Percentiles rank a stretch among this genome's conserved stretches.
Evolutionary conservation across 2,888 invertebrate species (phyloP).

Genomic region (Andrena dorsata): DNA sequence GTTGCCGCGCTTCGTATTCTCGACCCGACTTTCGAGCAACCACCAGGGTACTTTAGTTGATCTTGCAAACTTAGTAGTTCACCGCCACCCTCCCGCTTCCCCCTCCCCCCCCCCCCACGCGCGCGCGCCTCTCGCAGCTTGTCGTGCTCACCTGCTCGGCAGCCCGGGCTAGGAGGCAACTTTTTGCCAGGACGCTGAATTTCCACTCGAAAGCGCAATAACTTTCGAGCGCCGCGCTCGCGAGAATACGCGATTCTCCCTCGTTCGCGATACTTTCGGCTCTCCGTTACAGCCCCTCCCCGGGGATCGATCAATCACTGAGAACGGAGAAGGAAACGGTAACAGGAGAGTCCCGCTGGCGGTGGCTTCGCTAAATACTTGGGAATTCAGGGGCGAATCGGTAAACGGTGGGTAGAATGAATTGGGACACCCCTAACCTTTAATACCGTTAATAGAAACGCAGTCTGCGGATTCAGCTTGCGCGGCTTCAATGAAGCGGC

Average conservation of each 20-base stretch:
- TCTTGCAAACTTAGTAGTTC: conserved; percentile 70
- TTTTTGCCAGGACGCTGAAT: conserved; percentile 58
- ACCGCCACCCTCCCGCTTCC: conserved; percentile 6
- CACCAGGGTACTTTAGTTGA: conserved; percentile 68
- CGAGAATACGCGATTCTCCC: conserved; percentile 45
- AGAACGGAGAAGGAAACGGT: conserved; percentile 8
- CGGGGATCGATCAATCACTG: conserved; percentile 42
- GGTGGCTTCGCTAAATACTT: conserved; percentile 11
- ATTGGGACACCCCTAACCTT: no score
- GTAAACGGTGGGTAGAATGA: no score
- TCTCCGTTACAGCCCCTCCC: conserved; percentile 31
- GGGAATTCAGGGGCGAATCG: no score
- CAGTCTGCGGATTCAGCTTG: no score
- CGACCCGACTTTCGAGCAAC: conserved; percentile 61
- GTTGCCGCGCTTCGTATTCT: conserved; percentile 70
- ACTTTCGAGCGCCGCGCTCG: conserved; percentile 32
- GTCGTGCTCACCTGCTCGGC: conserved; percentile 48
- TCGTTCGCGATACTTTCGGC: conserved; percentile 42
- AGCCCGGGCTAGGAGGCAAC: conserved; percentile 37
- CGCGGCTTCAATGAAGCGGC: no score
- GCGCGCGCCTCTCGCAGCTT: conserved; percentile 31
- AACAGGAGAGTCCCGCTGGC: conserved; percentile 14
- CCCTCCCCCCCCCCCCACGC: no score
- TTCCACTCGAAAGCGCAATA: conserved; percentile 56
- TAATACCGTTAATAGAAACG: no score